Base-by-base conservation (phyloP, 2,797 vertebrate species). In the Eremophila alpestris region DNA sequence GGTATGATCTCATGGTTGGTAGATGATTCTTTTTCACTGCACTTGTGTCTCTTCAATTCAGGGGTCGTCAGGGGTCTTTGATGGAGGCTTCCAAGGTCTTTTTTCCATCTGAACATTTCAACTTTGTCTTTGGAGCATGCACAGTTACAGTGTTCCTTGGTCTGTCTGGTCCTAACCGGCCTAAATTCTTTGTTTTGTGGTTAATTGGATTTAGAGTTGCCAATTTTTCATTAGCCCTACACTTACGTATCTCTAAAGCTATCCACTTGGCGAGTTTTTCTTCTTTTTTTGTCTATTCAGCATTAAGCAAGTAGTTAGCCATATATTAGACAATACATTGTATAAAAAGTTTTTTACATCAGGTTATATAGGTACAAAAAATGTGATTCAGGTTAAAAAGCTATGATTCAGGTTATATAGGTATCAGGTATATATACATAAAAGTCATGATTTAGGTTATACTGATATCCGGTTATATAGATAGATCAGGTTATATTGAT, bases 1-100 rank as follows among this genome's bases (percentile, higher is more conserved):
- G 8, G 4, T 8, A 34, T 34, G 14, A 41, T 17, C 9, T 52
- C 19, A 22, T 41, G 36, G 30, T 17, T 40, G 22, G 41, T 17
- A 38, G 11, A 74, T 7, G 13, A 19, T 23, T 52, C 30, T 63
- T 52, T 22, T 34, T 8, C 36, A 41, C 18, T 76, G 19, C 5
- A 2, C 5, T 41, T 41, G 24, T 0, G 0, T 10, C 24, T 76
- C 24, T 48, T 5, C 24, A 43, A 0, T 34, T 29, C 2, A 3
- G 11, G 23, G 11, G 23, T 17, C 2, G 1, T 51, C 2, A 0
- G 23, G 36, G 11, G 23, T 29, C 38, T 41, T 62, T 76, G 24
- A 41, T 14, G 15, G 51, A 62, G 36, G 11, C 19, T 62, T 34
- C 38, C 38, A 52, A 18, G 19, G 9, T 36, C 12, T 9, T 46